Percentiles rank a stretch among this genome's conserved stretches.
phyloP scores from a whole-genome alignment of 92 coral and sea anemone genomes.

The Umimayanthus chanpuru region DNA sequence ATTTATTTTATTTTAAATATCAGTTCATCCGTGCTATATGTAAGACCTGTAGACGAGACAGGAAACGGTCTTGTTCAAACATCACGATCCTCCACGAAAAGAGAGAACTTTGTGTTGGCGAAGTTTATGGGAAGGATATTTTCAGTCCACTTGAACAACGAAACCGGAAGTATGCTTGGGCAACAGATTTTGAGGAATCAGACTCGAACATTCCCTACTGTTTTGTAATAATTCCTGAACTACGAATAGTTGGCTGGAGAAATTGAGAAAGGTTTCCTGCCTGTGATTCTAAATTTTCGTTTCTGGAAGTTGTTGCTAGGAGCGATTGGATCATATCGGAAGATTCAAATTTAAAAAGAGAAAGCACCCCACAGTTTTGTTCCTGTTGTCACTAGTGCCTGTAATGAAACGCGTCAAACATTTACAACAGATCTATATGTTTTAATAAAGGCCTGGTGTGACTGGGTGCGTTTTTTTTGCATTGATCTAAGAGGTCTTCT shows the following conservation, averaged over 20 bases:
- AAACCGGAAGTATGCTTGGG: conserved; percentile 46
- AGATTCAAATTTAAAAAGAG: background rate
- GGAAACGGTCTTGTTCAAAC: background rate
- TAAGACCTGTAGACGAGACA: background rate
- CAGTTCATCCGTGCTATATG: background rate
- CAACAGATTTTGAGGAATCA: conserved; percentile 7
- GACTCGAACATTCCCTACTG: background rate
- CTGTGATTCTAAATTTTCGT: background rate
- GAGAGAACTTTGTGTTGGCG: conserved; percentile 21
- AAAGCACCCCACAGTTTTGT: background rate
- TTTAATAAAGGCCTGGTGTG: background rate
- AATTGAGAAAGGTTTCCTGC: background rate
- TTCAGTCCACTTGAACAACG: background rate
- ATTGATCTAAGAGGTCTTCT: background rate
- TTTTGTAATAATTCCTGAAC: background rate
- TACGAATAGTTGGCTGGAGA: background rate
- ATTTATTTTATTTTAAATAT: background rate
- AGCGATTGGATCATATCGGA: background rate
- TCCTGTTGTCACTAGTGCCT: background rate
- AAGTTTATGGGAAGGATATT: background rate
- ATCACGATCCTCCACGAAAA: background rate
- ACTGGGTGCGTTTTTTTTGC: background rate
- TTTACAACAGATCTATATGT: background rate
- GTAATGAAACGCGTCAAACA: background rate
- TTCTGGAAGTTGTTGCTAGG: conserved; percentile 6